Evolutionary conservation across 2,888 invertebrate species (phyloP).

Genomic region (Machimus rusticus): DNA sequence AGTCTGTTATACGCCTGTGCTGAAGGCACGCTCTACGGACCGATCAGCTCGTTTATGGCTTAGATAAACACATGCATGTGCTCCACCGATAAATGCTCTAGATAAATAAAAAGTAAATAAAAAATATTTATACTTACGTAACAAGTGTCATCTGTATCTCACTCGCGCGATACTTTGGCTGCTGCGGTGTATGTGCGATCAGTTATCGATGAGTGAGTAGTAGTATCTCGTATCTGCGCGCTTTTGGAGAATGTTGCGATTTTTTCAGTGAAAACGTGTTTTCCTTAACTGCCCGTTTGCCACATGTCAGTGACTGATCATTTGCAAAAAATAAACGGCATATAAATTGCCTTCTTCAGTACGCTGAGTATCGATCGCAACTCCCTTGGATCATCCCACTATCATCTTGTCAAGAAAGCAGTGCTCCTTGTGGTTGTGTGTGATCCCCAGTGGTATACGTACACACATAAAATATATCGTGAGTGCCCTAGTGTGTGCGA

Average conservation of each 20-base stretch:
- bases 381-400: neutral
- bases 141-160: conserved; percentile 52
- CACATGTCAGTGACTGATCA: neutral
- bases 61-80: conserved; percentile 34
- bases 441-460: neutral
- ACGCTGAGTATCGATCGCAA: neutral
- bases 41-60: neutral
- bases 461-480: neutral
- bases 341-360: neutral
- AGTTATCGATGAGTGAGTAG: conserved; percentile 1
- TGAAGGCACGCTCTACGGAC: neutral
- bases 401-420: neutral
- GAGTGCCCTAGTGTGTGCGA: neutral
- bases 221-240: neutral
- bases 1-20: neutral
- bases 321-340: neutral
- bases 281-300: neutral
- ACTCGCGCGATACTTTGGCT: conserved; percentile 13
- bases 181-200: conserved; percentile 36
- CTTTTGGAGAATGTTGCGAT: neutral
- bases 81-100: conserved; percentile 25
- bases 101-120: conserved; percentile 47
- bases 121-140: conserved; percentile 53
- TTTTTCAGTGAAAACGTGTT: neutral
- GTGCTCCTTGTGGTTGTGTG: neutral